phyloP scores from a whole-genome alignment of 2,888 invertebrate species.

The Andrena camellia region DNA sequence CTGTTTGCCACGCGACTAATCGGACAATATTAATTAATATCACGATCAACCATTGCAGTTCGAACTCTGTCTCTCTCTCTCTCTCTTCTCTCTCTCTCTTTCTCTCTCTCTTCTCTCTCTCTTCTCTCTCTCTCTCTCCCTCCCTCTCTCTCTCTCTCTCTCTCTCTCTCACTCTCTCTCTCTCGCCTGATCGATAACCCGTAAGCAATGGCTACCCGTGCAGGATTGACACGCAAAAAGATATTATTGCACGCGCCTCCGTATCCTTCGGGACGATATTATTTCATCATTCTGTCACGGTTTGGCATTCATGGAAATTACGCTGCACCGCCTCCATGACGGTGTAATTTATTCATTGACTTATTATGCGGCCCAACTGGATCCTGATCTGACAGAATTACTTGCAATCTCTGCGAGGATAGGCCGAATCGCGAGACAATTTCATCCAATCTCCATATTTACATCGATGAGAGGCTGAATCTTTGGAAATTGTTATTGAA shows the following conservation, averaged over 20 bases:
- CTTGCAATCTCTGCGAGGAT: slow-evolving; percentile 48
- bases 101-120: background rate
- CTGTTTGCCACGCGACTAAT: background rate
- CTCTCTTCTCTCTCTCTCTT: too few relatives aligned
- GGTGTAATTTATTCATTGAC: slow-evolving; percentile 60
- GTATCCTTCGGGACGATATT: slow-evolving; percentile 28
- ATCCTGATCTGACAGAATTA: slow-evolving; percentile 39
- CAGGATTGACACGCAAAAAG: slow-evolving; percentile 22
- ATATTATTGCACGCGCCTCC: slow-evolving; percentile 1
- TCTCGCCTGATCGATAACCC: background rate
- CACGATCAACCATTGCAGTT: background rate
- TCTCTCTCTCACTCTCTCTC: too few relatives aligned
- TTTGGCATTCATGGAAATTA: slow-evolving; percentile 55
- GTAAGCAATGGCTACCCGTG: background rate
- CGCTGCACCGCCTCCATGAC: slow-evolving; percentile 2
- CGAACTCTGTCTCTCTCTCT: background rate
- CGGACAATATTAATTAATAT: slow-evolving; percentile 19
- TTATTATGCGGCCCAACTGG: slow-evolving; percentile 30
- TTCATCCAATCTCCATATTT: slow-evolving; percentile 25
- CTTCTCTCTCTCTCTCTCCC: too few relatives aligned
- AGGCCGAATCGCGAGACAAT: slow-evolving; percentile 30
- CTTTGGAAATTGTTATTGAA: background rate
- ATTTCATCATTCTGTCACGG: slow-evolving; percentile 34
- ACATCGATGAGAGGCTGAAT: background rate
- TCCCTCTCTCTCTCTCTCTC: too few relatives aligned